A percentile compares a stretch with the other conserved stretches of the same genome.
Evolutionary conservation across 2,113 vertebrate genomes (phyloP).

Genomic region (Orycteropus afer): DNA sequence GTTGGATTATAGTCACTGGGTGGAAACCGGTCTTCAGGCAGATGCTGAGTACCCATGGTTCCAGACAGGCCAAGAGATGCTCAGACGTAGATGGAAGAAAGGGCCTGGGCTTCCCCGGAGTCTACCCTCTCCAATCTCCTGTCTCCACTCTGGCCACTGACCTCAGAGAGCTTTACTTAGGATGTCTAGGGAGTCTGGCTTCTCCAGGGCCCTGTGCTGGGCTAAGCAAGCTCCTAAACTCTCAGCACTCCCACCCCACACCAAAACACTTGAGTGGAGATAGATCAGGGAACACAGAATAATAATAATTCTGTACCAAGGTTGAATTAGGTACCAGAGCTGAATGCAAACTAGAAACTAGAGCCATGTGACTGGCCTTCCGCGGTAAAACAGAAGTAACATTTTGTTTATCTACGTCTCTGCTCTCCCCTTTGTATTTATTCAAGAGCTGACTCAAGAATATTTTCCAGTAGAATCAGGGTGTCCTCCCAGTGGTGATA

Average conservation of each 20-base stretch:
- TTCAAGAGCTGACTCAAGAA: background rate
- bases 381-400: background rate
- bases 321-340: background rate
- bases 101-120: rapidly evolving
- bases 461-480: background rate
- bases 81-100: background rate
- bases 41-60: background rate
- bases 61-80: background rate
- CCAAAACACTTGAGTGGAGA: background rate
- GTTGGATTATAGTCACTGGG: background rate
- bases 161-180: background rate
- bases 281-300: background rate
- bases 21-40: background rate
- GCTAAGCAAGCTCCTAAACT: background rate
- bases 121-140: background rate
- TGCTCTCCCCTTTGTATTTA: background rate
- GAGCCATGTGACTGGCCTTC: background rate
- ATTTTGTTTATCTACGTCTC: background rate
- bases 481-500: background rate
- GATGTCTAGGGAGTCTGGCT: background rate
- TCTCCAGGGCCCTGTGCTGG: background rate
- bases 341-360: background rate
- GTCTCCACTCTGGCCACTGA: rapidly evolving
- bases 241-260: rapidly evolving
- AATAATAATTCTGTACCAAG: background rate